Evolutionary conservation across 2,797 vertebrate species (phyloP).

Genomic region (Melopsittacus undulatus): DNA sequence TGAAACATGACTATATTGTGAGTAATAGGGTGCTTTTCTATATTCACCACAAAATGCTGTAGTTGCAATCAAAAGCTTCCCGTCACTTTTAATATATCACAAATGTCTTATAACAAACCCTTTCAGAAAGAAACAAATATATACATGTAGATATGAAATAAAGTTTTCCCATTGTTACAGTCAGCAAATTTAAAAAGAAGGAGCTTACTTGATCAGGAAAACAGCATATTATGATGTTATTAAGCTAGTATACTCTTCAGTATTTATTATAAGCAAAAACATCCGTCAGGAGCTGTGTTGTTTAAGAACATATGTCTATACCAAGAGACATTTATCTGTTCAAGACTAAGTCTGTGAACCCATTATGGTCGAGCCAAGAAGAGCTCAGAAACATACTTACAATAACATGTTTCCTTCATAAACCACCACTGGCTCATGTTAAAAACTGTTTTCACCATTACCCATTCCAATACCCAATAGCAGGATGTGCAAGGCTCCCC

Average conservation of each 20-base stretch:
- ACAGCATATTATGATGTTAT: background rate
- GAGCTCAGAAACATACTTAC: background rate
- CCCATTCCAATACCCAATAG: background rate
- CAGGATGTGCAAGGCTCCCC: background rate
- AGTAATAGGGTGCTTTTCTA: background rate
- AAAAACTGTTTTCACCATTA: background rate
- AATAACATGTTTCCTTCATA: background rate
- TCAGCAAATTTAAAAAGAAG: background rate
- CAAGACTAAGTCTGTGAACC: background rate
- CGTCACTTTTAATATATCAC: background rate
- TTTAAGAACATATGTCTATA: background rate
- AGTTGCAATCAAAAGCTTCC: background rate
- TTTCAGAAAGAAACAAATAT: background rate
- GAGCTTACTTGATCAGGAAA: background rate
- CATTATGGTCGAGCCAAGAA: background rate
- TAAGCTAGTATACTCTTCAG: background rate
- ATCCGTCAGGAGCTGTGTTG: background rate
- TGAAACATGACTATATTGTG: background rate
- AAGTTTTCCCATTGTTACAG: background rate
- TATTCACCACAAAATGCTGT: background rate
- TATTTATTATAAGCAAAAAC: background rate
- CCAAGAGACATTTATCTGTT: background rate
- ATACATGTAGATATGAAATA: too few species aligned
- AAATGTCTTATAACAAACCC: background rate
- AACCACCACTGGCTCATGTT: background rate